These are phyloP conservation scores for Lasioglossum albipes DNA, from an alignment of 1,140 invertebrate species.

Conservation along the genomic window DNA sequence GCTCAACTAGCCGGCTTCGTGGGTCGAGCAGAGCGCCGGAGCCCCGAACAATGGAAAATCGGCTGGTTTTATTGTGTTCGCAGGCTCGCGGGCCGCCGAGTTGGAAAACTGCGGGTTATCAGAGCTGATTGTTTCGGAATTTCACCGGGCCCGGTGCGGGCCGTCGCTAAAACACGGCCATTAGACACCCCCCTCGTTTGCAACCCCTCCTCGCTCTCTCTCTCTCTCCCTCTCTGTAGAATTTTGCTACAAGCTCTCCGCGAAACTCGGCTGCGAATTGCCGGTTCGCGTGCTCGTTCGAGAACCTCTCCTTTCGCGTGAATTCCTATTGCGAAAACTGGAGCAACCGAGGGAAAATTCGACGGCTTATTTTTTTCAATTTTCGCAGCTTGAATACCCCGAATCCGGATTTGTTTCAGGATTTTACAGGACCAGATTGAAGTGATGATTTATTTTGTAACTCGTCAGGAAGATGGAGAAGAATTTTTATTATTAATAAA, in stretches of 20 bases:
- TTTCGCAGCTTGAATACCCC: no score
- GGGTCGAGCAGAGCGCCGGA: not conserved
- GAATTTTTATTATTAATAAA: no score
- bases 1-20: not conserved
- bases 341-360: no score
- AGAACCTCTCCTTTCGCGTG: not conserved
- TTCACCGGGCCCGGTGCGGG: not conserved
- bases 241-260: no score
- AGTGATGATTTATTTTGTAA: no score
- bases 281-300: not conserved
- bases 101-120: slow-evolving; percentile 17
- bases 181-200: not conserved
- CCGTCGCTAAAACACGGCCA: not conserved
- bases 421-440: no score
- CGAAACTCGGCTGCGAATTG: no score
- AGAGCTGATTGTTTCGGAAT: slow-evolving; percentile 16
- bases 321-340: not conserved
- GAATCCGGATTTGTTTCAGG: no score
- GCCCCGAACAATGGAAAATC: slow-evolving; percentile 10
- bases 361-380: no score
- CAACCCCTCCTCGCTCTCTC: no score
- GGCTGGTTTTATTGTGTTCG: slow-evolving; percentile 16
- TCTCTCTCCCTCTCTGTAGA: no score
- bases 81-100: not conserved
- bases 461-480: no score